Percentiles rank a stretch among this genome's conserved stretches.
phyloP scores from a whole-genome alignment of 2,113 vertebrate species.

The Petroica traversi region DNA sequence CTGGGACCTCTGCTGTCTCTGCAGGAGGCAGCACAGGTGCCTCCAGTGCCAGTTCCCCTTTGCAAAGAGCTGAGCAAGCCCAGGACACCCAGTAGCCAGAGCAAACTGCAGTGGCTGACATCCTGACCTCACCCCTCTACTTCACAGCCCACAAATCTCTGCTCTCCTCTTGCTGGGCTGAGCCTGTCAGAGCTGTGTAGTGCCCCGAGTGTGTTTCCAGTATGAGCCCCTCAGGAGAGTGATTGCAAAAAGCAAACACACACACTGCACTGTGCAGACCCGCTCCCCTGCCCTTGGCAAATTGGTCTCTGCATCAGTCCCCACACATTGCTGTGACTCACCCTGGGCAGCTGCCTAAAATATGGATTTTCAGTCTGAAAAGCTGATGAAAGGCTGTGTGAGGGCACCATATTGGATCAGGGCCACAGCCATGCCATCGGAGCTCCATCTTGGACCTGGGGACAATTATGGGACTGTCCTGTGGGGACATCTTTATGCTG shows the following conservation, averaged over 20 bases:
- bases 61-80: background rate
- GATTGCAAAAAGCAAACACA: background rate
- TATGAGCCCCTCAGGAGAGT: background rate
- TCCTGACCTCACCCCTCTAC: background rate
- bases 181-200: background rate
- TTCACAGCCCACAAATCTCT: background rate
- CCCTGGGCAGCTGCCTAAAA: background rate
- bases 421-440: fast-evolving
- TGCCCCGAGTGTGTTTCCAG: background rate
- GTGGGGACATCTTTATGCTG: background rate
- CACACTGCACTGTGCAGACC: background rate
- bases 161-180: background rate
- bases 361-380: background rate
- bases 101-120: background rate
- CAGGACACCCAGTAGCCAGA: background rate
- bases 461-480: too few relatives aligned
- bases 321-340: background rate
- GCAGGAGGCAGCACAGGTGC: background rate
- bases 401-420: background rate
- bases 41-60: background rate
- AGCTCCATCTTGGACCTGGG: background rate
- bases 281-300: fast-evolving
- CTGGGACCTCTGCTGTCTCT: background rate
- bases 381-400: background rate
- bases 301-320: background rate